Percentiles rank a stretch among this genome's conserved stretches.
Conservation (phyloP, 2,113 vertebrate genomes). For the Sisor rabdophorus region DNA sequence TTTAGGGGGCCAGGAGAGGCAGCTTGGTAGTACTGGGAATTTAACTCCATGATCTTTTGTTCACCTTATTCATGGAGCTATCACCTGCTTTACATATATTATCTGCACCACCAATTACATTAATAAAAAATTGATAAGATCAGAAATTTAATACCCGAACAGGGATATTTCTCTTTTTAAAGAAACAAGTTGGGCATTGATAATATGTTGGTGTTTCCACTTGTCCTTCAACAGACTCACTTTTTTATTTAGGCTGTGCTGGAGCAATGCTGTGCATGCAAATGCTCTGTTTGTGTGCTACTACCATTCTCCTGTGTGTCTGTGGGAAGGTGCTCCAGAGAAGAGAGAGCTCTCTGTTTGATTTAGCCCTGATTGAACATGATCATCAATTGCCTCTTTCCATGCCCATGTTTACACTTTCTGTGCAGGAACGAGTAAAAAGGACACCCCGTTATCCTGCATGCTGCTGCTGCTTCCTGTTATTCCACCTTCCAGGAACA, state of each 20-base stretch:
- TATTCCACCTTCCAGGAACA: constrained; percentile 16
- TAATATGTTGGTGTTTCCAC: constrained; percentile 28
- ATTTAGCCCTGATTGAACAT: constrained; percentile 37
- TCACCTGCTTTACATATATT: no score
- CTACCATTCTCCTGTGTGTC: constrained; percentile 33
- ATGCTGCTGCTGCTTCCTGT: constrained; percentile 8
- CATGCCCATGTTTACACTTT: constrained; percentile 28
- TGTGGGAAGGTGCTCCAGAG: constrained; percentile 23
- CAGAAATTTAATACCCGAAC: background rate
- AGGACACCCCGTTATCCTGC: background rate
- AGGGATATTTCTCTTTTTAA: constrained; percentile 21
- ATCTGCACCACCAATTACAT: background rate
- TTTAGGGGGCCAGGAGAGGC: no score
- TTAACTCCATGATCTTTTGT: no score
- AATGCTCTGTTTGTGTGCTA: constrained; percentile 23
- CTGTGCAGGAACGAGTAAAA: background rate
- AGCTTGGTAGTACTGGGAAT: no score
- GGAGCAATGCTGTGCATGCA: constrained; percentile 35
- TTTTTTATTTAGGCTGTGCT: constrained; percentile 25
- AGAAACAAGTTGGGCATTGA: background rate
- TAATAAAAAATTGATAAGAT: constrained; percentile 10
- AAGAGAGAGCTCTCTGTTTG: constrained; percentile 40
- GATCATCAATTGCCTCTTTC: constrained; percentile 36
- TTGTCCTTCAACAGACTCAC: constrained; percentile 36
- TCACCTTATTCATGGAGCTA: no score